Percentiles rank a stretch among this genome's conserved stretches.
These are phyloP conservation scores for Calameuta idolon DNA, from an alignment of 2,888 invertebrate species.

Conservation along the genomic window DNA sequence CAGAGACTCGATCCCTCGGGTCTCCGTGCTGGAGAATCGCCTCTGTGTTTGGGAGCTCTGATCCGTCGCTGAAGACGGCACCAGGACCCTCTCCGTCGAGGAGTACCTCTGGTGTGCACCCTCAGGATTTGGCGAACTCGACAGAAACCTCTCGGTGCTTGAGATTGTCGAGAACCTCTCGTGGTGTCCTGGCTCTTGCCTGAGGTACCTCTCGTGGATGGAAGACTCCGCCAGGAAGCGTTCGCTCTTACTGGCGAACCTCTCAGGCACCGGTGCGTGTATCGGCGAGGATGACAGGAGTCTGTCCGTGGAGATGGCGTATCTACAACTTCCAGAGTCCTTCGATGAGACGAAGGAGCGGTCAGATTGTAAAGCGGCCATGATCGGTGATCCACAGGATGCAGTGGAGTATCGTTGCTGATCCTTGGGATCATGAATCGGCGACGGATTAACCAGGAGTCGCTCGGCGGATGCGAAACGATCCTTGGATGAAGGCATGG, in stretches of 20 bases:
- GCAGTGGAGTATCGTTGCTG: conserved; percentile 51
- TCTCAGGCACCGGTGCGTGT: conserved; percentile 59
- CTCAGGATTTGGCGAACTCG: conserved; percentile 57
- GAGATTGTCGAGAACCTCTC: conserved; percentile 34
- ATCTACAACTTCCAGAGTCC: not conserved
- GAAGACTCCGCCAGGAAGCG: conserved; percentile 17
- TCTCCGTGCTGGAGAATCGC: conserved; percentile 39
- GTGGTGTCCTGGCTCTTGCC: conserved; percentile 19
- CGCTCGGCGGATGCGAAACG: conserved; percentile 71
- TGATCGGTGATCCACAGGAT: conserved; percentile 58
- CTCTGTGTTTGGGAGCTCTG: conserved; percentile 18
- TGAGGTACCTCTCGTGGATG: conserved; percentile 43
- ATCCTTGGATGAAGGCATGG: conserved; percentile 61
- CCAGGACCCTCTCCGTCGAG: conserved; percentile 50
- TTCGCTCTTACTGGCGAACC: conserved; percentile 48
- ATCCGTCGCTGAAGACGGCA: conserved; percentile 9
- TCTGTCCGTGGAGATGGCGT: conserved; percentile 53
- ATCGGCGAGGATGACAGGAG: conserved; percentile 59
- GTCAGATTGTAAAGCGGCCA: conserved; percentile 46
- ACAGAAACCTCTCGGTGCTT: conserved; percentile 51
- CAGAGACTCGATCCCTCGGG: conserved; percentile 44
- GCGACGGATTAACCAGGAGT: conserved; percentile 67
- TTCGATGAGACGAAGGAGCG: conserved; percentile 15
- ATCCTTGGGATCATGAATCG: conserved; percentile 47
- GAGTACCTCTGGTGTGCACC: conserved; percentile 56